A percentile compares a stretch with the other conserved stretches of the same genome.
Evolutionary conservation across 2,797 vertebrate species (phyloP).

Genomic region (Crenuchus spilurus): DNA sequence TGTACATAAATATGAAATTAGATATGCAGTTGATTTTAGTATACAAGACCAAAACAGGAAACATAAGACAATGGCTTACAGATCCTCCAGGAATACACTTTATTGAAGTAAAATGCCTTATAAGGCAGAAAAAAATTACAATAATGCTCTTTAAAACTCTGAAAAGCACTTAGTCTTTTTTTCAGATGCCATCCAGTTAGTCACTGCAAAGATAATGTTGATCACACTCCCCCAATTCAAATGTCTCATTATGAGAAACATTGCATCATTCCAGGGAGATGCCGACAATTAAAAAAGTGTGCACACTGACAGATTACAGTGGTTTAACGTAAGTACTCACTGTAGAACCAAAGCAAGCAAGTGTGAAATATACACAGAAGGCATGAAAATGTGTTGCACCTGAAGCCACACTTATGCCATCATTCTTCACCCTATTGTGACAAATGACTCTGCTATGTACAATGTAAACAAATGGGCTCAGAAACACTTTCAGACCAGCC

Average conservation of each 20-base stretch:
- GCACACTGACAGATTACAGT: slow-evolving; percentile 28
- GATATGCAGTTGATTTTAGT: slow-evolving; percentile 2
- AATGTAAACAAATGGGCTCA: slow-evolving; percentile 87
- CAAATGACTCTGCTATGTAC: slow-evolving; percentile 81
- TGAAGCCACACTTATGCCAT: slow-evolving; percentile 42
- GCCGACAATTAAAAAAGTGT: slow-evolving; percentile 58
- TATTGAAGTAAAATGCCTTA: slow-evolving; percentile 80
- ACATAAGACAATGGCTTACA: slow-evolving; percentile 45
- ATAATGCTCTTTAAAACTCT: slow-evolving; percentile 63
- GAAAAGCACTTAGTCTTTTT: slow-evolving; percentile 56
- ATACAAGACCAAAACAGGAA: slow-evolving; percentile 25
- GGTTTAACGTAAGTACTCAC: slow-evolving; percentile 16
- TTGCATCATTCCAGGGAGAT: slow-evolving; percentile 44
- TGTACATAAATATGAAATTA: slow-evolving; percentile 1
- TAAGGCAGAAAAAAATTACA: slow-evolving; percentile 75
- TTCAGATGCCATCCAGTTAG: slow-evolving; percentile 75
- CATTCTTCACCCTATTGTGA: slow-evolving; percentile 73
- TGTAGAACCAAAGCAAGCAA: slow-evolving; percentile 37
- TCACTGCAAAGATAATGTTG: slow-evolving; percentile 21
- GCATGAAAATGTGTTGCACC: slow-evolving; percentile 55
- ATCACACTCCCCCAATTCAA: slow-evolving; percentile 79
- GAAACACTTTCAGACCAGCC: slow-evolving; percentile 60
- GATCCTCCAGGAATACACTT: slow-evolving; percentile 69
- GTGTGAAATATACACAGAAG: slow-evolving; percentile 65
- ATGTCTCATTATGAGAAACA: slow-evolving; percentile 80